These are phyloP conservation scores for Dicranocentrus wangi DNA, from an alignment of 2,888 invertebrate species.

Conservation along the genomic window DNA sequence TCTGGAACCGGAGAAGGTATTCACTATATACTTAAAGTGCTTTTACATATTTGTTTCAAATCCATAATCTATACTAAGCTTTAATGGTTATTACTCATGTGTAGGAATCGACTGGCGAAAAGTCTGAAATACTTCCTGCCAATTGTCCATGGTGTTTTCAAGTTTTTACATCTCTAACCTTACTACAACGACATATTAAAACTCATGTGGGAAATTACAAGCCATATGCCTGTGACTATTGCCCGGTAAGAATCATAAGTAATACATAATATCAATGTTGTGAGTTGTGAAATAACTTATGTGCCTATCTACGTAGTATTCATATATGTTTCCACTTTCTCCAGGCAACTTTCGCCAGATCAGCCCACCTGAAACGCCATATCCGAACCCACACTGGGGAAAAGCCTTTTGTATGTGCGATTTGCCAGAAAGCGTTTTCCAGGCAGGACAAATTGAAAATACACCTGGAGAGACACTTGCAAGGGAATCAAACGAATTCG, in stretches of 20 bases:
- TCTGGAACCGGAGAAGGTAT: too few species aligned
- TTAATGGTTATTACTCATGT: too few species aligned
- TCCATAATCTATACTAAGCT: too few species aligned
- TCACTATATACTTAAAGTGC: too few species aligned
- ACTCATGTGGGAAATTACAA: constrained; percentile 67
- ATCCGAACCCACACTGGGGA: constrained; percentile 69
- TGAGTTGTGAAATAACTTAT: neutral
- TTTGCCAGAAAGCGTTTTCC: constrained; percentile 64
- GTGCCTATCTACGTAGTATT: neutral
- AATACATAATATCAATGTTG: neutral
- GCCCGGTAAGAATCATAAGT: constrained; percentile 55
- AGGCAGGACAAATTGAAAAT: constrained; percentile 69
- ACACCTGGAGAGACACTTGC: constrained; percentile 67
- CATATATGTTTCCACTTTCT: neutral
- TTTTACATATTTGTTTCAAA: too few species aligned
- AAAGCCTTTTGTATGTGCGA: constrained; percentile 67
- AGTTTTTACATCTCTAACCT: constrained; percentile 96
- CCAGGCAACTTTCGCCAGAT: constrained; percentile 66
- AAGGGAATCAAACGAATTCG: constrained; percentile 35
- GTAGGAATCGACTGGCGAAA: too few species aligned
- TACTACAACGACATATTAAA: constrained; percentile 91
- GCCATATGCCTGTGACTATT: constrained; percentile 63
- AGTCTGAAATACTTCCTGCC: constrained; percentile 48
- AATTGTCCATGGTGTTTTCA: constrained; percentile 76
- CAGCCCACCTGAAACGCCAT: constrained; percentile 69